These are phyloP conservation scores for Argopecten irradians DNA, from an alignment of 1,140 invertebrate species.

Conservation along the genomic window DNA sequence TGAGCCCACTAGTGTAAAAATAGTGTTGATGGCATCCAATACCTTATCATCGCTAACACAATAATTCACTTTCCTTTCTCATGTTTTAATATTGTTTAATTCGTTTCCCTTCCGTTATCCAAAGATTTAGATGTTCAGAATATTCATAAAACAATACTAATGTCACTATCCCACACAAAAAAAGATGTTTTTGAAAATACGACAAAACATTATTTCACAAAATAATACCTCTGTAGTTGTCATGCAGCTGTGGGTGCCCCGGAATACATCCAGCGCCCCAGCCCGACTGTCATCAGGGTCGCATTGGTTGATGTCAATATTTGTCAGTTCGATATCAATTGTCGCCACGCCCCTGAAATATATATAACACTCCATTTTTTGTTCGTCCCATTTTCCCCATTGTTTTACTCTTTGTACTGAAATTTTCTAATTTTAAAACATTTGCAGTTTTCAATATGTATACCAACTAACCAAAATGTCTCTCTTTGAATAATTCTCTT, in stretches of 20 bases:
- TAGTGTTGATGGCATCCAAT: no score
- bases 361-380: slow-evolving; percentile 27
- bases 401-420: no score
- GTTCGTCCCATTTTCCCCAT: no score
- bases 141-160: background rate
- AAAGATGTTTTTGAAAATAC: background rate
- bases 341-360: slow-evolving; percentile 83
- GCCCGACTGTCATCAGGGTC: slow-evolving; percentile 76
- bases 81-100: no score
- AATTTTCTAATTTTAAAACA: no score
- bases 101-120: no score
- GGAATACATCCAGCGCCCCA: slow-evolving; percentile 80
- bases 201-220: background rate
- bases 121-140: background rate
- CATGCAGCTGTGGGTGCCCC: slow-evolving; percentile 91
- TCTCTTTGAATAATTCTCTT: no score
- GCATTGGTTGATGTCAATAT: slow-evolving; percentile 91
- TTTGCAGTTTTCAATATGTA: no score
- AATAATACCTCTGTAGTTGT: slow-evolving; percentile 84
- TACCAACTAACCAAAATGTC: no score
- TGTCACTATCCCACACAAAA: background rate
- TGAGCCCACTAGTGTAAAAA: no score
- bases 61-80: no score
- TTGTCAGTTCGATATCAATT: slow-evolving; percentile 89
- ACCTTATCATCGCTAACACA: no score